phyloP scores from a whole-genome alignment of 2,797 vertebrate genomes.

The Taeniopygia guttata region DNA sequence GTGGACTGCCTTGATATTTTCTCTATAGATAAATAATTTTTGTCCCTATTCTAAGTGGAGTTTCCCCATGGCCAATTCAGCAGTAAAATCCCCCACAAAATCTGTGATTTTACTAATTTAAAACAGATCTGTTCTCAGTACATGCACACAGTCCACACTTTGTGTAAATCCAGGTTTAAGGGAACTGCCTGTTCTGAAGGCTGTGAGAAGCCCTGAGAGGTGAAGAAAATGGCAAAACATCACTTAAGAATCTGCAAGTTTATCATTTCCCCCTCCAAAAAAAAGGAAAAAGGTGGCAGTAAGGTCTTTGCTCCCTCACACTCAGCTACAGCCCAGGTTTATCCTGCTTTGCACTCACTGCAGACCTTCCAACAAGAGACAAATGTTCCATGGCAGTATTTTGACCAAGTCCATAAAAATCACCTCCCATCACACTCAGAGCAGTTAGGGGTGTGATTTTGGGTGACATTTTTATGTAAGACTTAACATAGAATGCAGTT shows the following conservation, averaged over 20 bases:
- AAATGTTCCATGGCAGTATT: neutral
- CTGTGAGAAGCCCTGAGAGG: neutral
- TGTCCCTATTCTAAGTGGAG: neutral
- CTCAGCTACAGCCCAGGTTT: neutral
- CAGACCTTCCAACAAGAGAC: neutral
- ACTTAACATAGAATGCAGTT: neutral
- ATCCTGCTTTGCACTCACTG: neutral
- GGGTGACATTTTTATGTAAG: neutral
- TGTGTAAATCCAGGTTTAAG: neutral
- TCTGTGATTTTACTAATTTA: neutral
- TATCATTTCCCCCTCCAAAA: neutral
- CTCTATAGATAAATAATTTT: neutral
- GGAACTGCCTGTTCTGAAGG: neutral
- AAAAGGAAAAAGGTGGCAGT: neutral
- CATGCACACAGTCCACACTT: neutral
- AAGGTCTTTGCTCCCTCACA: neutral
- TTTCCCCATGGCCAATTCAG: neutral
- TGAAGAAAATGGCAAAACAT: neutral
- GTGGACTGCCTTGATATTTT: neutral
- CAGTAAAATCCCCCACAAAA: neutral
- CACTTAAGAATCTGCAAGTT: neutral
- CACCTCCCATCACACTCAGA: neutral
- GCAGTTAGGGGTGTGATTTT: neutral
- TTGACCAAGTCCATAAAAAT: neutral
- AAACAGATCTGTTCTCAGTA: neutral